Evolutionary conservation across 2,113 vertebrate species (phyloP).

Genomic region (Xiphophorus hellerii): DNA sequence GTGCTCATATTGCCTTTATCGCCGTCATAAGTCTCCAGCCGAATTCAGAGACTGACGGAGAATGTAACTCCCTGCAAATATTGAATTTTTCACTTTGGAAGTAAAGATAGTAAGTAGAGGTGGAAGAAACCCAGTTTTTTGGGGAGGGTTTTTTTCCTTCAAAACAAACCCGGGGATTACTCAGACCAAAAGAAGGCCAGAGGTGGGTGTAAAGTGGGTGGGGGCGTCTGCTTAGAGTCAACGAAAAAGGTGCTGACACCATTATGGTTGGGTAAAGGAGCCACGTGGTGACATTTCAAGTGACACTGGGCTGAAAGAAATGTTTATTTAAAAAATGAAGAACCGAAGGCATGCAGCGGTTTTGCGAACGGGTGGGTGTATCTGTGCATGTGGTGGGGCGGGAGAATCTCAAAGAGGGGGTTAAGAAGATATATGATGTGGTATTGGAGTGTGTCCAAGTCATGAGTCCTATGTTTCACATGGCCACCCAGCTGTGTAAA

Average conservation of each 20-base stretch:
- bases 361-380: slow-evolving; percentile 30
- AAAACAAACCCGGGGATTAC: slow-evolving; percentile 50
- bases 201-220: neutral
- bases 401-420: neutral
- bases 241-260: slow-evolving; percentile 69
- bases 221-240: neutral
- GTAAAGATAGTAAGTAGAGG: slow-evolving; percentile 42
- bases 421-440: slow-evolving; percentile 68
- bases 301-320: slow-evolving; percentile 42
- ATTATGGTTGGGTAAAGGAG: slow-evolving; percentile 33
- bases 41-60: neutral
- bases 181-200: slow-evolving; percentile 36
- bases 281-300: slow-evolving; percentile 33
- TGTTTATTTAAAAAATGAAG: slow-evolving; percentile 22
- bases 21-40: neutral
- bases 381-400: slow-evolving; percentile 13
- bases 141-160: no score
- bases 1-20: neutral
- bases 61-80: slow-evolving; percentile 50
- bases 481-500: slow-evolving; percentile 68
- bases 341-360: slow-evolving; percentile 39
- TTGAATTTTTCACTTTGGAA: slow-evolving; percentile 63
- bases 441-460: slow-evolving; percentile 61
- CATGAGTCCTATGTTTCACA: slow-evolving; percentile 54
- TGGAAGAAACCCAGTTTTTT: slow-evolving; percentile 28